Conservation (phyloP, 2,113 vertebrate genomes). For the Melanotaenia duboulayi region DNA sequence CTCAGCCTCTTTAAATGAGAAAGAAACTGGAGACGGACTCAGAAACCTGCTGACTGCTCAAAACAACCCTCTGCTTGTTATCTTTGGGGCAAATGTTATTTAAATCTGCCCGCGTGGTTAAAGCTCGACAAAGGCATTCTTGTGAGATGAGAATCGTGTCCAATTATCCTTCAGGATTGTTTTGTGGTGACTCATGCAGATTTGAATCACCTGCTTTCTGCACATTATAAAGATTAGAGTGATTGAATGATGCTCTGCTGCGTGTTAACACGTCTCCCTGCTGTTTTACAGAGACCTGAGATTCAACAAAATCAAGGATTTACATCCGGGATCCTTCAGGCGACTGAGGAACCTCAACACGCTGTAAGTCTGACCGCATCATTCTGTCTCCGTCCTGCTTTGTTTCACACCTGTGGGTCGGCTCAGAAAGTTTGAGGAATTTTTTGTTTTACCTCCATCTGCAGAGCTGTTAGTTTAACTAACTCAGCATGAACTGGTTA, state of each 20-base stretch:
- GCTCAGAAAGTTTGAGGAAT: slow-evolving; percentile 64
- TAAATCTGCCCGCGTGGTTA: slow-evolving; percentile 43
- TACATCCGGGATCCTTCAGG: slow-evolving; percentile 91
- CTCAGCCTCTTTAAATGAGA: slow-evolving; percentile 22
- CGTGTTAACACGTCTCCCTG: neutral
- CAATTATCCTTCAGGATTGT: slow-evolving; percentile 33
- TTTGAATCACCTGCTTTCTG: neutral
- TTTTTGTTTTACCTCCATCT: slow-evolving; percentile 55
- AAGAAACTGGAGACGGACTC: slow-evolving; percentile 8
- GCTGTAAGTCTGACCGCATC: slow-evolving; percentile 87
- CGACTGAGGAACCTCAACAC: slow-evolving; percentile 95
- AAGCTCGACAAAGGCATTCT: slow-evolving; percentile 51
- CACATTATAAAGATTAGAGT: neutral
- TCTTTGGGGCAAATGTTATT: slow-evolving; percentile 55
- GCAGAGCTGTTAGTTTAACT: slow-evolving; percentile 24
- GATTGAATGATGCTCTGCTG: neutral
- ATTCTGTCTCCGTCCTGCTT: slow-evolving; percentile 34
- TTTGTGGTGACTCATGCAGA: slow-evolving; percentile 3
- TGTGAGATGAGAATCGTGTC: slow-evolving; percentile 51
- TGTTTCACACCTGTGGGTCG: slow-evolving; percentile 61
- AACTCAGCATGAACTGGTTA: slow-evolving; percentile 1
- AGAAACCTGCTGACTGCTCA: slow-evolving; percentile 10
- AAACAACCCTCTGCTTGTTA: slow-evolving; percentile 37
- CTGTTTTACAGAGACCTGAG: slow-evolving; percentile 89
- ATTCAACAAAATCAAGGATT: slow-evolving; percentile 98